Evolutionary conservation across 2,888 invertebrate genomes (phyloP).

Genomic region (Slavum lentiscoides): DNA sequence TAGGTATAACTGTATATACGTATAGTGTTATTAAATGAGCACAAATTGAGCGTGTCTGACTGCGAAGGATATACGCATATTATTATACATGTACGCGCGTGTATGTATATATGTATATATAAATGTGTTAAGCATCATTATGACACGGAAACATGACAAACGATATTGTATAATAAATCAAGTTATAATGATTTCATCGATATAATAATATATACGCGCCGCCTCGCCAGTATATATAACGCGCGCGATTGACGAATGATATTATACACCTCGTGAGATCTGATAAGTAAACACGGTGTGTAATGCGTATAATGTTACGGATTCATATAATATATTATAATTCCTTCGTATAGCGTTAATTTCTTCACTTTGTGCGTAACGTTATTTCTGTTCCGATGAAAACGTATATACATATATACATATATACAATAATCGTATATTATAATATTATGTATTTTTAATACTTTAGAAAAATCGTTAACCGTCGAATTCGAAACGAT

Average conservation of each 20-base stretch:
- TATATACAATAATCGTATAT: no score
- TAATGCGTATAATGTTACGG: not conserved
- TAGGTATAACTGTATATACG: no score
- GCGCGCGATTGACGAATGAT: constrained; percentile 12
- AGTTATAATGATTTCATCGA: constrained; percentile 43
- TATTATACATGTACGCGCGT: not conserved
- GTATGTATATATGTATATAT: not conserved
- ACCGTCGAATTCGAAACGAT: no score
- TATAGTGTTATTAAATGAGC: not conserved
- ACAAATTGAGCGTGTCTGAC: constrained; percentile 5
- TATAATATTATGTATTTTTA: no score
- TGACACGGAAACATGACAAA: constrained; percentile 29
- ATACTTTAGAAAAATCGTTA: no score
- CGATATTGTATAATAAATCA: constrained; percentile 42
- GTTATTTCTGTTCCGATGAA: no score
- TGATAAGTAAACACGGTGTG: constrained; percentile 14
- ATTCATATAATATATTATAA: not conserved
- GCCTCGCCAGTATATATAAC: no score
- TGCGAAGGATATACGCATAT: not conserved
- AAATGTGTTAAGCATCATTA: constrained; percentile 30
- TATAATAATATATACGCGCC: not conserved
- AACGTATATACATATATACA: no score
- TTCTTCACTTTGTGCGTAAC: not conserved
- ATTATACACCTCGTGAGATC: constrained; percentile 1
- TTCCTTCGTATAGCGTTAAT: not conserved